Evolutionary conservation across 2,797 vertebrate genomes (phyloP).

Genomic region (Menidia menidia): DNA sequence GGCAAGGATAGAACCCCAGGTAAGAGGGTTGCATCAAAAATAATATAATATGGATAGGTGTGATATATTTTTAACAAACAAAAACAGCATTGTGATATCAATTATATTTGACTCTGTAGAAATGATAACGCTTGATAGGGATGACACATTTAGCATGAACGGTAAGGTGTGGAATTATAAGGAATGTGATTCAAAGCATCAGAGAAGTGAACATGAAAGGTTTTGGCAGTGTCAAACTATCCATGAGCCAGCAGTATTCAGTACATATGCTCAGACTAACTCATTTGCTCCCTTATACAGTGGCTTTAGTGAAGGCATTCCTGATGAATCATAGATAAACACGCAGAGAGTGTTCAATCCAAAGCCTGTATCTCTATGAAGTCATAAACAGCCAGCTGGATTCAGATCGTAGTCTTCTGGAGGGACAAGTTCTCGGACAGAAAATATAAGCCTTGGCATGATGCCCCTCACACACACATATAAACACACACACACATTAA

Average conservation of each 20-base stretch:
- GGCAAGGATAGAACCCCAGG: slow-evolving; percentile 25
- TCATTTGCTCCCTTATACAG: slow-evolving; percentile 60
- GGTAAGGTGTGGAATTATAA: slow-evolving; percentile 52
- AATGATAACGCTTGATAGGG: slow-evolving; percentile 17
- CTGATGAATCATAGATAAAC: slow-evolving; percentile 64
- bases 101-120: slow-evolving; percentile 22
- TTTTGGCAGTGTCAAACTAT: slow-evolving; percentile 54
- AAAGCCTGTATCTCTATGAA: slow-evolving; percentile 58
- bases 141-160: slow-evolving; percentile 43
- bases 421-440: slow-evolving; percentile 70
- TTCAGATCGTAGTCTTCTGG: slow-evolving; percentile 70
- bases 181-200: slow-evolving; percentile 60
- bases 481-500: slow-evolving; percentile 45
- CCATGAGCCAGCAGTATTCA: slow-evolving; percentile 60
- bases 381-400: slow-evolving; percentile 73
- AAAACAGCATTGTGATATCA: slow-evolving; percentile 14
- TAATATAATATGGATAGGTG: not conserved
- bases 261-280: slow-evolving; percentile 69
- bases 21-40: slow-evolving; percentile 24
- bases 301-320: slow-evolving; percentile 63
- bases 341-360: slow-evolving; percentile 63
- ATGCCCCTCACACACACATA: slow-evolving; percentile 52
- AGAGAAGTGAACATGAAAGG: slow-evolving; percentile 69
- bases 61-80: slow-evolving; percentile 4
- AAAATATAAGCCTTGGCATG: slow-evolving; percentile 78